phyloP scores from a whole-genome alignment of 2,797 vertebrate species.

The Cyprinodon diabolis region DNA sequence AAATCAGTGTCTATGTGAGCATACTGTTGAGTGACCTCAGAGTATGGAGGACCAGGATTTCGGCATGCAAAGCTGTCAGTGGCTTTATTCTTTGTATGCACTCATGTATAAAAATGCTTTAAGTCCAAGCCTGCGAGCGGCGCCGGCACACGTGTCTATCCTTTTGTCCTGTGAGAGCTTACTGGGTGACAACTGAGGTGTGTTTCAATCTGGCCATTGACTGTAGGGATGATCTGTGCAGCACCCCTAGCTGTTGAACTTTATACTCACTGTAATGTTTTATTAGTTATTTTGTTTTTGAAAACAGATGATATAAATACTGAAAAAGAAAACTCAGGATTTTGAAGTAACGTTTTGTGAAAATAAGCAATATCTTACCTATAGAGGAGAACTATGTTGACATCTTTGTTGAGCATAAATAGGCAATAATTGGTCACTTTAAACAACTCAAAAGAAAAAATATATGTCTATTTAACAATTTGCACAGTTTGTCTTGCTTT shows the following conservation, averaged over 20 bases:
- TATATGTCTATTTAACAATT: background rate
- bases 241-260: constrained; percentile 51
- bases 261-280: constrained; percentile 20
- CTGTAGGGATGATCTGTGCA: constrained; percentile 62
- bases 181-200: constrained; percentile 73
- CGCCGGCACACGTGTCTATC: constrained; percentile 61
- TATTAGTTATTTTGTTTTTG: background rate
- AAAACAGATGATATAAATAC: background rate
- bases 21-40: constrained; percentile 32
- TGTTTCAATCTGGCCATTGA: constrained; percentile 70
- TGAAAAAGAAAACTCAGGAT: background rate
- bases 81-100: constrained; percentile 85
- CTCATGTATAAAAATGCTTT: constrained; percentile 82
- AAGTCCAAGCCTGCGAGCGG: constrained; percentile 75
- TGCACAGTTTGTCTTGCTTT: background rate
- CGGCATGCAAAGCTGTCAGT: constrained; percentile 58
- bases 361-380: background rate
- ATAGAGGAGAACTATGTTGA: too few species aligned
- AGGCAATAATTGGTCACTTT: too few species aligned
- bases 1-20: background rate
- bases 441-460: too few species aligned
- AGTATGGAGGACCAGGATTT: constrained; percentile 37
- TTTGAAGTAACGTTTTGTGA: background rate
- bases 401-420: too few species aligned
- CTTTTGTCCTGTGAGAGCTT: constrained; percentile 76